Evolutionary conservation across 2,797 vertebrate species (phyloP).

Genomic region (Astyanax mexicanus): DNA sequence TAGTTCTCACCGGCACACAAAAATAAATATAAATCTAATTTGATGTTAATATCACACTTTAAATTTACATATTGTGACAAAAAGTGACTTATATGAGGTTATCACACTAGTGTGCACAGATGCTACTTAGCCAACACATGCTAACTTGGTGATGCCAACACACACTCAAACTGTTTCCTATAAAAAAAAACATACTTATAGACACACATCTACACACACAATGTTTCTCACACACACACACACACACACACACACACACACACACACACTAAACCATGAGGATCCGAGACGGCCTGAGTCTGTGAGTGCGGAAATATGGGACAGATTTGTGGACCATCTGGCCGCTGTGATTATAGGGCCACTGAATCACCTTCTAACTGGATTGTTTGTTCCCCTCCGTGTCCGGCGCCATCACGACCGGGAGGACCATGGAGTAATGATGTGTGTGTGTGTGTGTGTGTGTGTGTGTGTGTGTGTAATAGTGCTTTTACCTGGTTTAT

Average conservation of each 20-base stretch:
- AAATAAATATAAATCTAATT: too few species aligned
- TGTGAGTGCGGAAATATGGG: conserved; percentile 31
- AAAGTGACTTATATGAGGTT: too few species aligned
- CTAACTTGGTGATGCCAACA: too few species aligned
- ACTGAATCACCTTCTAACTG: conserved; percentile 22
- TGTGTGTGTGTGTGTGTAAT: conserved; percentile 21
- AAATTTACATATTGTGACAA: too few species aligned
- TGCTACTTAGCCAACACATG: too few species aligned
- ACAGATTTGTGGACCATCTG: conserved; percentile 40
- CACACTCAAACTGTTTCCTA: too few species aligned
- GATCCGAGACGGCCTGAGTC: conserved; percentile 21
- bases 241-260: conserved; percentile 13
- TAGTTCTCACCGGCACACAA: too few species aligned
- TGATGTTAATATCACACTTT: too few species aligned
- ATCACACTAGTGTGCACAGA: too few species aligned
- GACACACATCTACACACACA: conserved; percentile 17
- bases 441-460: conserved; percentile 13
- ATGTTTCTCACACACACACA: conserved; percentile 25
- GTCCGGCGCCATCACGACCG: not conserved
- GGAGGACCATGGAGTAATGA: not conserved
- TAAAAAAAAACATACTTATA: not conserved
- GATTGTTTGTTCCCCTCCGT: conserved; percentile 17
- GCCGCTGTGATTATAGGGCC: conserved; percentile 6
- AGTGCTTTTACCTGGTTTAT: not conserved
- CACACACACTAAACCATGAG: not conserved